Evolutionary conservation across 1,140 invertebrate genomes (phyloP).

Genomic region (Galendromus occidentalis): DNA sequence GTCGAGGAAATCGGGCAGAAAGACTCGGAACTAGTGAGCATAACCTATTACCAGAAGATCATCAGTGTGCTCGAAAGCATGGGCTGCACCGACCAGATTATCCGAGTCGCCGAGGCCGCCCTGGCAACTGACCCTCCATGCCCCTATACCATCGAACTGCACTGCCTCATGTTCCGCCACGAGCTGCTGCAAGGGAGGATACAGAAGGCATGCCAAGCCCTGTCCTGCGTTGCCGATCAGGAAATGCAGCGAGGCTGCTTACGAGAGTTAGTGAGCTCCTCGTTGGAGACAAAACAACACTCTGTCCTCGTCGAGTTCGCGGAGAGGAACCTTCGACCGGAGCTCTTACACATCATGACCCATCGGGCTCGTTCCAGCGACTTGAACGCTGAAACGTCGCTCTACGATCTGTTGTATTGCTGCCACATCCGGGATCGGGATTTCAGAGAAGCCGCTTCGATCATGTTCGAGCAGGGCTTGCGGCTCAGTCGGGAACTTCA

Average conservation of each 20-base stretch:
- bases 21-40: background rate
- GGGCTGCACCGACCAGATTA: background rate
- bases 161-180: background rate
- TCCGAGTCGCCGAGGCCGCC: background rate
- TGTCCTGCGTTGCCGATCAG: background rate
- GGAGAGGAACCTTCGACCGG: background rate
- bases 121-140: background rate
- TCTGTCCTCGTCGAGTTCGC: background rate
- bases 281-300: background rate
- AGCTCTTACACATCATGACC: background rate
- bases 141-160: background rate
- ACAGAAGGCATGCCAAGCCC: background rate
- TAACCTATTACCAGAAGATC: constrained; percentile 3
- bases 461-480: constrained; percentile 7
- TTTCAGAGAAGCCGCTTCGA: background rate
- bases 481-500: constrained; percentile 1
- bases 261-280: background rate
- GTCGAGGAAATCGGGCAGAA: background rate
- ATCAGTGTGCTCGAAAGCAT: background rate
- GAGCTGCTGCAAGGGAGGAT: background rate
- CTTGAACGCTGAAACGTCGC: background rate
- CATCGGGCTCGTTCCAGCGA: background rate
- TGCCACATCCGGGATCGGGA: constrained; percentile 3
- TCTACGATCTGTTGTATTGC: background rate
- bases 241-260: background rate